These are phyloP conservation scores for Dromococcyx pavoninus DNA, from an alignment of 2,797 vertebrate species.

Conservation along the genomic window DNA sequence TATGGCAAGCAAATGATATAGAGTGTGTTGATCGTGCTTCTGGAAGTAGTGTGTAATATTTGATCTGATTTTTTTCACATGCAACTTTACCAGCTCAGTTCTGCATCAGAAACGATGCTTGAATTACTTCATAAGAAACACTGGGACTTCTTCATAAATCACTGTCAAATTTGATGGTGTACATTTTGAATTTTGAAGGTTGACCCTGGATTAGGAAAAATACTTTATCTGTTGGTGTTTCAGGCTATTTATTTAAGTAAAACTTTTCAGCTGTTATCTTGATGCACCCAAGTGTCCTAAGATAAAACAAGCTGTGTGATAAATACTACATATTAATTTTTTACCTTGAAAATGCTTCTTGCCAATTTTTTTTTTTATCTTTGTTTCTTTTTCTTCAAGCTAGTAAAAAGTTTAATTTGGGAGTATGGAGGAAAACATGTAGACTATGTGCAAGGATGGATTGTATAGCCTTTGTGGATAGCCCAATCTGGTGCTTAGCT, in stretches of 20 bases:
- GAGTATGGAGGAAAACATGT: neutral
- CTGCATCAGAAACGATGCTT: neutral
- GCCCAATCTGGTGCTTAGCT: neutral
- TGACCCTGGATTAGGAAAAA: neutral
- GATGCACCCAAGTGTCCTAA: neutral
- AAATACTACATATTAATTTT: neutral
- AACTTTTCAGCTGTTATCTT: neutral
- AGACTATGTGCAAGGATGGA: neutral
- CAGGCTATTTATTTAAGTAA: neutral
- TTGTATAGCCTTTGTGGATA: neutral
- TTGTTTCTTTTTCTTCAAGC: neutral
- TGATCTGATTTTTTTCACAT: neutral
- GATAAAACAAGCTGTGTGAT: neutral
- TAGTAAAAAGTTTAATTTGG: neutral
- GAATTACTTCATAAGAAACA: neutral
- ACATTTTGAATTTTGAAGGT: neutral
- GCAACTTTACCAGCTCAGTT: neutral
- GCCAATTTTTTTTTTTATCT: neutral
- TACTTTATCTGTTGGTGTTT: neutral
- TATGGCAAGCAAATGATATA: neutral
- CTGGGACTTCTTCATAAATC: neutral
- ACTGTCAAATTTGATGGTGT: neutral
- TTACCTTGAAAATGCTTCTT: neutral
- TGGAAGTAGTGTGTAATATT: neutral
- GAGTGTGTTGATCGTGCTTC: neutral